phyloP scores from a whole-genome alignment of 2,888 invertebrate species.

The Archips xylosteana region DNA sequence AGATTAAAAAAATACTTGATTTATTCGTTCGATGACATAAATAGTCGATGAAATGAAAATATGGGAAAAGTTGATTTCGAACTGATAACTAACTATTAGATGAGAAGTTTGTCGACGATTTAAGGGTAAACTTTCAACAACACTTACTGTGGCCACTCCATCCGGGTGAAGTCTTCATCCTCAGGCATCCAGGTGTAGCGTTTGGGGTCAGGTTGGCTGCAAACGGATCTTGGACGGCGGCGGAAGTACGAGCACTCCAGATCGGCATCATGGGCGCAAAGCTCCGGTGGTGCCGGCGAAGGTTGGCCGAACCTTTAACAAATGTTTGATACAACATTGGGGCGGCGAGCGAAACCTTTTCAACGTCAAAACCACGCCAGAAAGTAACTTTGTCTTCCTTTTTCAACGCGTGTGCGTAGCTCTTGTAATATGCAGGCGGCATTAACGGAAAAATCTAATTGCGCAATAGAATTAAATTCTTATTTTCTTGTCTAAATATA shows the following conservation, averaged over 20 bases:
- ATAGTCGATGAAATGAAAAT: no score
- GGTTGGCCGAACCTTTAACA: constrained; percentile 85
- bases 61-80: no score
- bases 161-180: constrained; percentile 89
- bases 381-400: not conserved
- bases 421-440: not conserved
- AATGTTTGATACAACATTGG: constrained; percentile 31
- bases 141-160: constrained; percentile 89
- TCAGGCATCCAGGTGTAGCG: constrained; percentile 92
- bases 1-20: no score
- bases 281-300: constrained; percentile 85
- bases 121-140: not conserved
- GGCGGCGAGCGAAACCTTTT: not conserved
- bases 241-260: constrained; percentile 93
- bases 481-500: not conserved
- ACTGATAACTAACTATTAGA: no score
- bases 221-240: constrained; percentile 90
- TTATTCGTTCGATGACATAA: no score
- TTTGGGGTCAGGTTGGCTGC: constrained; percentile 89
- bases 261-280: constrained; percentile 89
- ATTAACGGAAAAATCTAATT: not conserved
- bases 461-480: not conserved
- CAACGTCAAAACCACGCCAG: not conserved
- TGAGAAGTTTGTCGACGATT: no score
- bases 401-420: not conserved